A percentile compares a stretch with the other conserved stretches of the same genome.
These are phyloP conservation scores for Drosophila sp. DNA, from an alignment of 1,140 invertebrate genomes.

Conservation along the genomic window DNA sequence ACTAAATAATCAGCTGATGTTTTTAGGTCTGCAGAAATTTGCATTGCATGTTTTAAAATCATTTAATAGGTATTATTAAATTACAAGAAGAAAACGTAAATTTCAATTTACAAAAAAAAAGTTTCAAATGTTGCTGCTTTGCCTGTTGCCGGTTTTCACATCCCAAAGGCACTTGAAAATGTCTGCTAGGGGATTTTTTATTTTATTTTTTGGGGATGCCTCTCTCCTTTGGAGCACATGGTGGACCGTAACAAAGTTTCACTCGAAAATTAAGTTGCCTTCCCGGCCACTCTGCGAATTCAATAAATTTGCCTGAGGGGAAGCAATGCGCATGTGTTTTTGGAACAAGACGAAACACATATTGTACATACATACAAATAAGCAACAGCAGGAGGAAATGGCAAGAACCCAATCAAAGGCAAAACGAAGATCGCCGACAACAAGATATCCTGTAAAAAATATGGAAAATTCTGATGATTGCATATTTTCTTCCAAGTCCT, in stretches of 20 bases:
- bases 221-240: conserved; percentile 53
- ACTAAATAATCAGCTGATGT: too few species aligned
- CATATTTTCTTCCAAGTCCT: too few species aligned
- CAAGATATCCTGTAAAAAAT: too few species aligned
- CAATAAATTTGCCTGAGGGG: conserved; percentile 69
- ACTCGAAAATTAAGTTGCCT: conserved; percentile 73
- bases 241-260: conserved; percentile 74
- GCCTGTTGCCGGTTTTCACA: conserved; percentile 25
- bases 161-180: conserved; percentile 59
- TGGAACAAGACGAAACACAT: conserved; percentile 20
- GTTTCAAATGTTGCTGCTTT: conserved; percentile 1
- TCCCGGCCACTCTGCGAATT: conserved; percentile 64
- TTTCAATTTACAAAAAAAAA: too few species aligned
- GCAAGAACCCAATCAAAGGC: too few species aligned
- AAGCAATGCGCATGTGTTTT: conserved; percentile 5
- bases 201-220: conserved; percentile 22
- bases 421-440: too few species aligned
- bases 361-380: conserved; percentile 41
- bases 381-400: conserved; percentile 29
- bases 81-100: too few species aligned
- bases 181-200: conserved; percentile 41
- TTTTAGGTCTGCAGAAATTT: too few species aligned
- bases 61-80: too few species aligned
- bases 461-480: too few species aligned
- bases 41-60: too few species aligned